phyloP scores from a whole-genome alignment of 2,797 vertebrate species.

The Pelodytes ibericus region DNA sequence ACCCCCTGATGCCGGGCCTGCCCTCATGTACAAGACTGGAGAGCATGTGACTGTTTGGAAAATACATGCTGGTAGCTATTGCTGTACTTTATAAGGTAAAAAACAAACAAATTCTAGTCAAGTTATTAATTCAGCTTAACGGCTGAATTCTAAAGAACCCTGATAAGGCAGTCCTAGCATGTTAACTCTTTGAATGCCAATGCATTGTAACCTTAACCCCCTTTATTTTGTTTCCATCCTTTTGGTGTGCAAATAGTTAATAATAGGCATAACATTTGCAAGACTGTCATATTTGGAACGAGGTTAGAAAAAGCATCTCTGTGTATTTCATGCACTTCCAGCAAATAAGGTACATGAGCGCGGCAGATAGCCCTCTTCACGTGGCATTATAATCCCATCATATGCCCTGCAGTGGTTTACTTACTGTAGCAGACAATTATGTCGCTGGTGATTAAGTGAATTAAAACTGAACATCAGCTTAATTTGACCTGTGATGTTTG shows the following conservation, averaged over 20 bases:
- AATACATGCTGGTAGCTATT: no score
- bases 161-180: no score
- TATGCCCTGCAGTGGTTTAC: slow-evolving; percentile 74
- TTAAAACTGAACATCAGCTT: slow-evolving; percentile 83
- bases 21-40: no score
- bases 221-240: neutral
- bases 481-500: slow-evolving; percentile 88
- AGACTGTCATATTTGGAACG: slow-evolving; percentile 56
- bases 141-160: no score
- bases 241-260: neutral
- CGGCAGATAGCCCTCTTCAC: slow-evolving; percentile 38
- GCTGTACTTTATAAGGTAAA: no score
- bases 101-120: no score
- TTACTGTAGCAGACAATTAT: slow-evolving; percentile 74
- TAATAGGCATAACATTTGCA: slow-evolving; percentile 64
- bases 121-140: no score
- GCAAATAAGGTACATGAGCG: slow-evolving; percentile 9
- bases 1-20: no score
- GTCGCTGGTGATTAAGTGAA: slow-evolving; percentile 79
- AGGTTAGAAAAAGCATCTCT: neutral
- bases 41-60: no score
- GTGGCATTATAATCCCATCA: slow-evolving; percentile 67
- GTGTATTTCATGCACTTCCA: neutral
- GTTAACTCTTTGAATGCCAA: neutral
- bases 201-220: neutral